Conservation (phyloP, 2,888 invertebrate genomes). For the Plebejus argus region DNA sequence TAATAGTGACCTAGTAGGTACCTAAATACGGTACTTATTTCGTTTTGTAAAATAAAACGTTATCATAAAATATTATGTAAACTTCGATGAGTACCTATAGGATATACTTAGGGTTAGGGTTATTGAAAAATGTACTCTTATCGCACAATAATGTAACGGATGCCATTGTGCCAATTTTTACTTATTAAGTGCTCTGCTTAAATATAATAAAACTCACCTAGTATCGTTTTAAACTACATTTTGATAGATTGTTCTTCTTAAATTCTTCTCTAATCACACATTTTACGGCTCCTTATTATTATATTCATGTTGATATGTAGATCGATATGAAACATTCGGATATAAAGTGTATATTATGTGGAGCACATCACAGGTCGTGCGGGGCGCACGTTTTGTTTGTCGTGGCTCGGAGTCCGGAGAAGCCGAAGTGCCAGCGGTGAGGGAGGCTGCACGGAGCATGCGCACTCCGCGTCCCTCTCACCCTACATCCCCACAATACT, state of each 20-base stretch:
- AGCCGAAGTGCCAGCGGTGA: slow-evolving; percentile 43
- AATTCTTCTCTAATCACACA: background rate
- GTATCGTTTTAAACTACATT: background rate
- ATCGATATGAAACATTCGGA: slow-evolving; percentile 5
- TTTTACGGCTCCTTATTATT: background rate
- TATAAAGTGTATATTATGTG: background rate
- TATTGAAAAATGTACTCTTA: too few relatives aligned
- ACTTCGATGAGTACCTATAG: too few relatives aligned
- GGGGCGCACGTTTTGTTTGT: background rate
- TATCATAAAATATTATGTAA: too few relatives aligned
- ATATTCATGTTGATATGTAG: background rate
- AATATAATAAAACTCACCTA: background rate
- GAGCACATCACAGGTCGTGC: background rate
- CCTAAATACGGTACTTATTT: background rate
- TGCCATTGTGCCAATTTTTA: background rate
- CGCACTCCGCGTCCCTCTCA: slow-evolving; percentile 51
- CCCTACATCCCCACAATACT: slow-evolving; percentile 16
- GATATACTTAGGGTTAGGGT: too few relatives aligned
- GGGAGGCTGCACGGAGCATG: slow-evolving; percentile 67
- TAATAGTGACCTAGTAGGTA: too few relatives aligned
- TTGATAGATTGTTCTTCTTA: background rate
- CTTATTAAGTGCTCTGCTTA: background rate
- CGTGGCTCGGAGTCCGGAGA: slow-evolving; percentile 13
- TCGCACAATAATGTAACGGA: background rate
- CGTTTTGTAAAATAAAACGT: background rate